Conservation (phyloP, 1,140 invertebrate species). For the Leptinotarsa defecta region DNA sequence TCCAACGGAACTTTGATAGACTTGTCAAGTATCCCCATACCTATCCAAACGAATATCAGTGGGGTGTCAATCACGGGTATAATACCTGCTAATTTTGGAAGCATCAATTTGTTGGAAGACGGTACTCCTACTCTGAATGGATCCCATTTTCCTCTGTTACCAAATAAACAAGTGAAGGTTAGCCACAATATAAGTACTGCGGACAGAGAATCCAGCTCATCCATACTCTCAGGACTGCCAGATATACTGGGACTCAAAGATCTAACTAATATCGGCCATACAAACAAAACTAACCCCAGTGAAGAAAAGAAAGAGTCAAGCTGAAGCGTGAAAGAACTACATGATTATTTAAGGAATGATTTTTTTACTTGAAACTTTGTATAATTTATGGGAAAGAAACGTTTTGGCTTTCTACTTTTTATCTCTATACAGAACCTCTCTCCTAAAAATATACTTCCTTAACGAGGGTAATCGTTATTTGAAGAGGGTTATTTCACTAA, state of each 20-base stretch:
- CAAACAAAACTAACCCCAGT: not conserved
- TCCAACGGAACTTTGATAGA: slow-evolving; percentile 58
- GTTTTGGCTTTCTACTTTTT: too few relatives aligned
- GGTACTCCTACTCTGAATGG: slow-evolving; percentile 25
- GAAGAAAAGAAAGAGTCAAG: not conserved
- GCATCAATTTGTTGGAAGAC: slow-evolving; percentile 38
- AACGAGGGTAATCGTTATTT: too few relatives aligned
- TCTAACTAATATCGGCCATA: not conserved
- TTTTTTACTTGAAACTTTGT: too few relatives aligned
- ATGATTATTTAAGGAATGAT: too few relatives aligned
- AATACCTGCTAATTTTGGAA: slow-evolving; percentile 57
- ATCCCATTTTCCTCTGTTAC: slow-evolving; percentile 35
- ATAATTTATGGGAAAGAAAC: too few relatives aligned
- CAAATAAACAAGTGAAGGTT: slow-evolving; percentile 42
- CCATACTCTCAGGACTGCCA: slow-evolving; percentile 35
- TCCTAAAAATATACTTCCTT: too few relatives aligned
- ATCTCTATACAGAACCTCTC: too few relatives aligned
- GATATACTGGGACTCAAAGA: slow-evolving; percentile 16
- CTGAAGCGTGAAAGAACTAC: not conserved
- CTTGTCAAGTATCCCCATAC: slow-evolving; percentile 59
- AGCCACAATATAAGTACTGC: slow-evolving; percentile 44
- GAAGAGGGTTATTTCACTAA: too few relatives aligned
- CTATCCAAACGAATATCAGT: slow-evolving; percentile 60
- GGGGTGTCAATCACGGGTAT: slow-evolving; percentile 61
- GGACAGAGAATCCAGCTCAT: slow-evolving; percentile 32